Evolutionary conservation across 2,797 vertebrate genomes (phyloP).

Genomic region (Leptatherina wallacei): DNA sequence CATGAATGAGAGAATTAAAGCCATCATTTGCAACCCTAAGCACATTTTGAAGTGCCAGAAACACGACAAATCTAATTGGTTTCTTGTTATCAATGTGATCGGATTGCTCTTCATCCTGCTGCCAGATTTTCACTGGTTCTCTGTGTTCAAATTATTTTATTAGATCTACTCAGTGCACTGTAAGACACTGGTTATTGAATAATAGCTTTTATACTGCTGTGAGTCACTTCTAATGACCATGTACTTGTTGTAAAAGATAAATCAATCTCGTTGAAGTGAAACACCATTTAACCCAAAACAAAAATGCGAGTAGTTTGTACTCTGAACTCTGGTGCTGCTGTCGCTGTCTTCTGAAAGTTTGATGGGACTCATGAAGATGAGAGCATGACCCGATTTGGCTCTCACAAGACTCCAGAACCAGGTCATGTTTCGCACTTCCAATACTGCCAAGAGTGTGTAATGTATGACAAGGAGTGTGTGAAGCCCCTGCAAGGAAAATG

Average conservation of each 20-base stretch:
- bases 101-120: slow-evolving; percentile 74
- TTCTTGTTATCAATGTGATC: slow-evolving; percentile 76
- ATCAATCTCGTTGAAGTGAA: slow-evolving; percentile 58
- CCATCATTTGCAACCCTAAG: slow-evolving; percentile 98
- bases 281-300: slow-evolving; percentile 68
- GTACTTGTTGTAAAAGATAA: slow-evolving; percentile 65
- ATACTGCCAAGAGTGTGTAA: slow-evolving; percentile 80
- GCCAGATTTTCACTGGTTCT: slow-evolving; percentile 77
- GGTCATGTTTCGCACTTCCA: slow-evolving; percentile 73
- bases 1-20: slow-evolving; percentile 88
- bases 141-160: slow-evolving; percentile 74
- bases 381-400: slow-evolving; percentile 62
- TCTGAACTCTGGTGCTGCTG: slow-evolving; percentile 75
- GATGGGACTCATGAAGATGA: slow-evolving; percentile 55
- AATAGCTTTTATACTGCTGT: slow-evolving; percentile 77
- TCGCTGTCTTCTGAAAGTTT: slow-evolving; percentile 67
- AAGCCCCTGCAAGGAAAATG: slow-evolving; percentile 50
- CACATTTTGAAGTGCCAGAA: slow-evolving; percentile 89
- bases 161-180: slow-evolving; percentile 74
- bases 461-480: slow-evolving; percentile 72
- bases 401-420: slow-evolving; percentile 51
- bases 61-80: slow-evolving; percentile 74
- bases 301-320: slow-evolving; percentile 66
- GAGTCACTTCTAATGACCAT: slow-evolving; percentile 69
- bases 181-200: slow-evolving; percentile 74